These are phyloP conservation scores for Embidobia sp. DNA, from an alignment of 2,888 invertebrate genomes.

Conservation along the genomic window DNA sequence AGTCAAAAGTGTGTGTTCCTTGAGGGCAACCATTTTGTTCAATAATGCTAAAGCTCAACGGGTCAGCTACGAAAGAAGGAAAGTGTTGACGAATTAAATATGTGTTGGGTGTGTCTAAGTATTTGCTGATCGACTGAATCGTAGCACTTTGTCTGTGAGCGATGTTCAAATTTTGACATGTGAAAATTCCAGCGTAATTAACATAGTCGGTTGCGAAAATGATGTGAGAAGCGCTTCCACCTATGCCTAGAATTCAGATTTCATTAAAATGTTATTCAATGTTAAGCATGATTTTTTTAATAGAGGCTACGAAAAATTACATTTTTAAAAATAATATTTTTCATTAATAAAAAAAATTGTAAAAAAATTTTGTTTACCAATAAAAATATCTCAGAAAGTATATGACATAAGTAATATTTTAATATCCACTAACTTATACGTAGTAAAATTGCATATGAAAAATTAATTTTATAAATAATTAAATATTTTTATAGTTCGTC, in stretches of 20 bases:
- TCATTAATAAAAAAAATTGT: too few relatives aligned
- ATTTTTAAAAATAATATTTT: too few relatives aligned
- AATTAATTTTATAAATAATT: too few relatives aligned
- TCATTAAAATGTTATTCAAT: too few relatives aligned
- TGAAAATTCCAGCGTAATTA: conserved; percentile 89
- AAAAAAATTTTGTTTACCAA: too few relatives aligned
- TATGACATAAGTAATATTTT: too few relatives aligned
- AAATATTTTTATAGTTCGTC: too few relatives aligned
- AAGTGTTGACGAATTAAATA: conserved; percentile 88
- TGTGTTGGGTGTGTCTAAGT: conserved; percentile 86
- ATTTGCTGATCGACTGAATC: conserved; percentile 88
- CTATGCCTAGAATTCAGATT: conserved; percentile 86
- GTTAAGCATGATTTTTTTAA: too few relatives aligned
- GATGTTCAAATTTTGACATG: conserved; percentile 89
- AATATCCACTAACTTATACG: too few relatives aligned
- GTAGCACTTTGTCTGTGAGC: conserved; percentile 90
- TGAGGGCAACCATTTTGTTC: conserved; percentile 87
- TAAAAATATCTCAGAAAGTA: too few relatives aligned
- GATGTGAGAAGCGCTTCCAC: conserved; percentile 88
- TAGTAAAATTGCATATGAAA: too few relatives aligned
- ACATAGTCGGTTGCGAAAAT: conserved; percentile 89
- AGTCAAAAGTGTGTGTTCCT: conserved; percentile 84
- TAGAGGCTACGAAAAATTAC: too few relatives aligned
- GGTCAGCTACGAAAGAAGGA: conserved; percentile 87
- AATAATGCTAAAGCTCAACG: conserved; percentile 89